Percentiles rank a stretch among this genome's conserved stretches.
Conservation (phyloP, 2,113 vertebrate genomes). For the Vimba vimba region DNA sequence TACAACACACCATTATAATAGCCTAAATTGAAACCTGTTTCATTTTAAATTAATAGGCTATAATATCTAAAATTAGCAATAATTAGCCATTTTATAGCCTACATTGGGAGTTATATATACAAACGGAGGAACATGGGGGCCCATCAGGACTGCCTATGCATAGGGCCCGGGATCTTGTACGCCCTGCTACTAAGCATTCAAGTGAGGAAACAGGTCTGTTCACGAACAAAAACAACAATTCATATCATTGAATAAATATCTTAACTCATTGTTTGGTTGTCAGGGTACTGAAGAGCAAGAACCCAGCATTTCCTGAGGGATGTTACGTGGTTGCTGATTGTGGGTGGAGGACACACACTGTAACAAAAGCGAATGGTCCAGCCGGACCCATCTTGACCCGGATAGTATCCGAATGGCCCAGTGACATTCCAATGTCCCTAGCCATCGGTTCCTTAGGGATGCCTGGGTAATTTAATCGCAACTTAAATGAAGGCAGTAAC, state of each 20-base stretch:
- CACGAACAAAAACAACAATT: neutral
- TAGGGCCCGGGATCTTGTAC: too few relatives aligned
- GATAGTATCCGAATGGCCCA: slow-evolving; percentile 78
- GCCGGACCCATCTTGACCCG: slow-evolving; percentile 70
- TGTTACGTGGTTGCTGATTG: slow-evolving; percentile 63
- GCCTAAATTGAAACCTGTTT: too few relatives aligned
- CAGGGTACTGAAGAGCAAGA: slow-evolving; percentile 86
- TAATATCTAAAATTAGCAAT: too few relatives aligned
- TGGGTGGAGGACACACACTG: slow-evolving; percentile 77
- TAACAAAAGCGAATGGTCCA: slow-evolving; percentile 72
- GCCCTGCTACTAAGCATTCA: neutral
- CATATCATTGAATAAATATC: neutral
- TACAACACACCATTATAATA: too few relatives aligned
- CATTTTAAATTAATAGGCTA: too few relatives aligned
- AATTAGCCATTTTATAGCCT: too few relatives aligned
- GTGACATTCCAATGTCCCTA: slow-evolving; percentile 79
- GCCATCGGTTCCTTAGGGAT: slow-evolving; percentile 85
- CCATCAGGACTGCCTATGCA: too few relatives aligned
- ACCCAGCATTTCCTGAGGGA: slow-evolving; percentile 76
- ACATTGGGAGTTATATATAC: too few relatives aligned
- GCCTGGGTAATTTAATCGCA: slow-evolving; percentile 79
- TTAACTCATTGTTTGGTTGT: slow-evolving; percentile 45
- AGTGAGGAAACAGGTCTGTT: neutral
- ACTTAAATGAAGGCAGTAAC: neutral
- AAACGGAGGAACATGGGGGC: too few relatives aligned